Percentiles rank a stretch among this genome's conserved stretches.
Evolutionary conservation across 2,888 invertebrate genomes (phyloP).

Genomic region (Diachrysia chrysitis): DNA sequence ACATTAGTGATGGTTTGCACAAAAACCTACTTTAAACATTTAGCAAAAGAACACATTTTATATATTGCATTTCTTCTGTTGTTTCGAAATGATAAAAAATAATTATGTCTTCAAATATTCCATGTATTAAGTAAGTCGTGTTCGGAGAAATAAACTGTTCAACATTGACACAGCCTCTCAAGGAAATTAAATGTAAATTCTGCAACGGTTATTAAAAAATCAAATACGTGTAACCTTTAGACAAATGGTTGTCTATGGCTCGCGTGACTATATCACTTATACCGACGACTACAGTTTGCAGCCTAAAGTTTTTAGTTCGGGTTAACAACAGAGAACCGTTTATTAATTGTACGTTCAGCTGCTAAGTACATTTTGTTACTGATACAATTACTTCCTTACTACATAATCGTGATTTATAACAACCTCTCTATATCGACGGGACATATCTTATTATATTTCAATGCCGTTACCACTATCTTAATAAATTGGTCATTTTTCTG

Average conservation of each 20-base stretch:
- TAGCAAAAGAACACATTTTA: neutral
- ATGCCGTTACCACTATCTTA: conserved; percentile 12
- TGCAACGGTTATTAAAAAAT: conserved; percentile 55
- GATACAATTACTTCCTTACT: conserved; percentile 58
- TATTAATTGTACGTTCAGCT: conserved; percentile 37
- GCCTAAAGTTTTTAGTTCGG: conserved; percentile 29
- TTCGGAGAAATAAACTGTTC: conserved; percentile 21
- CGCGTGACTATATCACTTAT: conserved; percentile 56
- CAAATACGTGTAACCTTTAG: conserved; percentile 54
- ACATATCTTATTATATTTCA: conserved; percentile 26
- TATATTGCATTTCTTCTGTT: neutral
- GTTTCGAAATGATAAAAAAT: neutral
- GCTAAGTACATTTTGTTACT: conserved; percentile 33
- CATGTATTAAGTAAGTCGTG: neutral
- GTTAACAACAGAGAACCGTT: conserved; percentile 23
- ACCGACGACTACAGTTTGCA: conserved; percentile 18
- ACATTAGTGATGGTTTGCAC: conserved; percentile 4
- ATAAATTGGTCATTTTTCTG: neutral
- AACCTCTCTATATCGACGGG: conserved; percentile 22
- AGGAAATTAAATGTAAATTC: conserved; percentile 41
- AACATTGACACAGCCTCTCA: conserved; percentile 48
- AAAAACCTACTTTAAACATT: conserved; percentile 2
- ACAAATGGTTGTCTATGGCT: conserved; percentile 32
- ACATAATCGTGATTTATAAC: conserved; percentile 54
- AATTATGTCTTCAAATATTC: neutral